phyloP scores from a whole-genome alignment of 2,797 vertebrate species.

The Gallinago solitaria region DNA sequence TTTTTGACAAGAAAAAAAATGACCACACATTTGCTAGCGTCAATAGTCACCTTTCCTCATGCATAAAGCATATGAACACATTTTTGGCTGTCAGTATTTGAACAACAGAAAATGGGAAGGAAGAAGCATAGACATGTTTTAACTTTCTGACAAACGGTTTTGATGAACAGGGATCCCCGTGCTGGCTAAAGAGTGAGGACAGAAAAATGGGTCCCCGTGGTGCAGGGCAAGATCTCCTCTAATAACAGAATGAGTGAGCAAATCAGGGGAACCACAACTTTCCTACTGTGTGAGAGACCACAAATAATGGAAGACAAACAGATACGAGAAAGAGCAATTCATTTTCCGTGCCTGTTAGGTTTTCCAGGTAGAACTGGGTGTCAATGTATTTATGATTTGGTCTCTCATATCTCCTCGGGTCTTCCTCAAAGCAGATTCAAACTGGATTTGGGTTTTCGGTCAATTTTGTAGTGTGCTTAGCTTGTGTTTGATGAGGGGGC shows the following conservation, averaged over 20 bases:
- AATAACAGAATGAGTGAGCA: slow-evolving; percentile 72
- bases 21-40: slow-evolving; percentile 58
- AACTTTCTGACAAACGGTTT: slow-evolving; percentile 34
- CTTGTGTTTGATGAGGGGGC: not conserved
- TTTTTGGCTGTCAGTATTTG: not conserved
- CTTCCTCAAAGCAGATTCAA: not conserved
- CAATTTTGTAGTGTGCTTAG: not conserved
- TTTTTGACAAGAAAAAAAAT: slow-evolving; percentile 53
- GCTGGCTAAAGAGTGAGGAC: slow-evolving; percentile 67
- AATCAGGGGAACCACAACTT: slow-evolving; percentile 62
- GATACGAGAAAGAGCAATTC: slow-evolving; percentile 18
- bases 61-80: slow-evolving; percentile 2
- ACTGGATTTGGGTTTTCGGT: not conserved
- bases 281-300: slow-evolving; percentile 63
- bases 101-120: slow-evolving; percentile 10
- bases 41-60: slow-evolving; percentile 55
- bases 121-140: slow-evolving; percentile 36
- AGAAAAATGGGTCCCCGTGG: slow-evolving; percentile 74
- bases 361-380: not conserved
- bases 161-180: slow-evolving; percentile 48
- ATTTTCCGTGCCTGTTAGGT: not conserved
- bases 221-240: slow-evolving; percentile 65
- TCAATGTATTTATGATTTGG: not conserved
- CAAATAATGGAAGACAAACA: slow-evolving; percentile 32
- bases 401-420: not conserved